Evolutionary conservation across 2,888 invertebrate genomes (phyloP).

Genomic region (Scaeva pyrastri): DNA sequence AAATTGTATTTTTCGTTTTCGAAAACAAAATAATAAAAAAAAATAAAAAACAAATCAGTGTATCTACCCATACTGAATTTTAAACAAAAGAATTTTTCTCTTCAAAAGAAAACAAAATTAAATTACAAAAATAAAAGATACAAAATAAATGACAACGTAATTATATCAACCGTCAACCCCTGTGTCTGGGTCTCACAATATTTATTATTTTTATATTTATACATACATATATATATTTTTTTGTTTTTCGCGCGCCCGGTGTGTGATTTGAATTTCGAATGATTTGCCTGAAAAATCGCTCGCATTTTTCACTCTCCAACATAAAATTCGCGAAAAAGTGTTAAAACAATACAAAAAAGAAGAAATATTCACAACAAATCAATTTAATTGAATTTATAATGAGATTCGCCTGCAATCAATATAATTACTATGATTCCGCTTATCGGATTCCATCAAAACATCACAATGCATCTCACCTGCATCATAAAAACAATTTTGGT

Average conservation of each 20-base stretch:
- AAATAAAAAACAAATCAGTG: constrained; percentile 20
- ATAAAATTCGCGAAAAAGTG: not conserved
- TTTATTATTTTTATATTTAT: not conserved
- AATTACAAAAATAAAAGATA: constrained; percentile 46
- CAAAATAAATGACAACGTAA: constrained; percentile 43
- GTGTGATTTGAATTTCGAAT: constrained; percentile 60
- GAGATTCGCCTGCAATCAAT: constrained; percentile 84
- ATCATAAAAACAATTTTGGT: constrained; percentile 83
- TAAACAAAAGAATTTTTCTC: constrained; percentile 47
- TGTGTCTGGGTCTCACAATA: constrained; percentile 9
- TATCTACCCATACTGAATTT: constrained; percentile 30
- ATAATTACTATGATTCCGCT: constrained; percentile 82
- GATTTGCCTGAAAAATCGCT: constrained; percentile 12
- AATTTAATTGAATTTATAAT: constrained; percentile 75
- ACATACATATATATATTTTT: not conserved
- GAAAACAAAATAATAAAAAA: constrained; percentile 37
- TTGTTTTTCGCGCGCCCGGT: constrained; percentile 2
- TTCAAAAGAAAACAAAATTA: constrained; percentile 18
- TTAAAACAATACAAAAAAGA: constrained; percentile 5
- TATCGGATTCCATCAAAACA: constrained; percentile 83
- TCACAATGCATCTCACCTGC: constrained; percentile 80
- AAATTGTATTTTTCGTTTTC: constrained; percentile 19
- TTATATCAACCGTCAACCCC: constrained; percentile 18
- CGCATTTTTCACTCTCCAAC: not conserved
- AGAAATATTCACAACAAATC: constrained; percentile 9